Percentiles rank a stretch among this genome's conserved stretches.
Evolutionary conservation across 2,113 vertebrate species (phyloP).

Genomic region (Amphiprion ocellaris): DNA sequence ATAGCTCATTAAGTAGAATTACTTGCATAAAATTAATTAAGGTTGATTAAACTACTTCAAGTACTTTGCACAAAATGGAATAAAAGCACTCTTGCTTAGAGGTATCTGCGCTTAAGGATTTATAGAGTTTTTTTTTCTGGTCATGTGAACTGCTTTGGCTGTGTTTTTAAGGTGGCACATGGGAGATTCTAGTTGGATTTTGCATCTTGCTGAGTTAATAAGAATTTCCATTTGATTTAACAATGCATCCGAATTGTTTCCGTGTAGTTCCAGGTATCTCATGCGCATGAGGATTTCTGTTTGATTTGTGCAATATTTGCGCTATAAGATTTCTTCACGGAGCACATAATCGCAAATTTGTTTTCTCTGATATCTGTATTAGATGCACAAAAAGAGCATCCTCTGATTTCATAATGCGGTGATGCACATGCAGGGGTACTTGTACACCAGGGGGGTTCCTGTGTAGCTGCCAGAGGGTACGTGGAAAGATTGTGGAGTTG

Average conservation of each 20-base stretch:
- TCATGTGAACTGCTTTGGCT: background rate
- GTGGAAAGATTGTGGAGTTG: background rate
- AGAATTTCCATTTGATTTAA: conserved; percentile 36
- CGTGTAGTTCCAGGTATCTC: conserved; percentile 2
- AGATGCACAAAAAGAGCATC: background rate
- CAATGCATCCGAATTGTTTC: background rate
- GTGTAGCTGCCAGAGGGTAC: background rate
- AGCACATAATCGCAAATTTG: conserved; percentile 24
- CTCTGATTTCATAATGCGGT: background rate
- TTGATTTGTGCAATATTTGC: conserved; percentile 8
- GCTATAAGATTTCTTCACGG: background rate
- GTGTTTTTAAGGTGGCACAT: conserved; percentile 16
- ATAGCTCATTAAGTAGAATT: conserved; percentile 65
- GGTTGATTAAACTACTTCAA: conserved; percentile 51
- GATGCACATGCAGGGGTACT: background rate
- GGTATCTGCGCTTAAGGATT: conserved; percentile 29
- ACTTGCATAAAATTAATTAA: conserved; percentile 62
- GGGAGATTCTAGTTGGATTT: background rate
- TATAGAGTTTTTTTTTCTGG: background rate
- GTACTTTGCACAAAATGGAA: conserved; percentile 34
- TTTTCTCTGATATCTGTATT: background rate
- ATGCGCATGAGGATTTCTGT: background rate
- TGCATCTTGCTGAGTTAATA: conserved; percentile 8
- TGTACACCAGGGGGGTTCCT: background rate
- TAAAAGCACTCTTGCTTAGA: conserved; percentile 18